Percentiles rank a stretch among this genome's conserved stretches.
These are phyloP conservation scores for Sebastes baramenuke DNA, from an alignment of 2,797 vertebrate species.

Conservation along the genomic window DNA sequence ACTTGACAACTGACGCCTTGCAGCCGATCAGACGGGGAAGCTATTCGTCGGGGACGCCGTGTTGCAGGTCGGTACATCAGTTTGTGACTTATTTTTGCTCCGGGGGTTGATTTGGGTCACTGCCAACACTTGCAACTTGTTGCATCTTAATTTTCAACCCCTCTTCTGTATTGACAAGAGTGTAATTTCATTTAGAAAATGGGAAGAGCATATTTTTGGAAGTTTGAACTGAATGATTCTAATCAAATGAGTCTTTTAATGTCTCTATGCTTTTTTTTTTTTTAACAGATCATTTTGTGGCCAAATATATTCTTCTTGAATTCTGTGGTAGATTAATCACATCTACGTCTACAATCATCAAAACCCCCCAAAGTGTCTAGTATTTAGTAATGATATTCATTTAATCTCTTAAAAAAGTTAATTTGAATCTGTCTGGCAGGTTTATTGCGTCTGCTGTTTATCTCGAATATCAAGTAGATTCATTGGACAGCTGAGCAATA, in stretches of 20 bases:
- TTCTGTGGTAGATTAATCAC: neutral
- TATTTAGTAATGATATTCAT: slow-evolving; percentile 33
- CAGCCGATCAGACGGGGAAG: slow-evolving; percentile 94
- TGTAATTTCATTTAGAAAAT: slow-evolving; percentile 53
- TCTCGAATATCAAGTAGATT: slow-evolving; percentile 47
- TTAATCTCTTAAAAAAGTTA: slow-evolving; percentile 34
- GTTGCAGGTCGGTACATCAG: slow-evolving; percentile 88
- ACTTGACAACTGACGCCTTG: slow-evolving; percentile 40
- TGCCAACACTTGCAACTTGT: slow-evolving; percentile 8
- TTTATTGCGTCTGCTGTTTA: slow-evolving; percentile 58
- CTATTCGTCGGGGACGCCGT: slow-evolving; percentile 94
- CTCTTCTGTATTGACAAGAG: slow-evolving; percentile 27
- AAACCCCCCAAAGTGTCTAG: neutral
- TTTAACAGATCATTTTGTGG: neutral
- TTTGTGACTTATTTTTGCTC: slow-evolving; percentile 34
- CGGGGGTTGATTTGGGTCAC: slow-evolving; percentile 41
- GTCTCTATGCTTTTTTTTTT: neutral
- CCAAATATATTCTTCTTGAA: neutral
- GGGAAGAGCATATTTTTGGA: neutral
- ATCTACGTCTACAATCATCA: neutral
- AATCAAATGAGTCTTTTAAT: neutral
- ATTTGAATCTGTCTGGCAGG: slow-evolving; percentile 50
- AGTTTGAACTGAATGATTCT: slow-evolving; percentile 15
- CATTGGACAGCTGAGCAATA: slow-evolving; percentile 34
- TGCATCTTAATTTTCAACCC: slow-evolving; percentile 41